Evolutionary conservation across 1,140 invertebrate species (phyloP), one percentile per base, ranked within the genome.

Genomic region (Euglossa dilemma): DNA sequence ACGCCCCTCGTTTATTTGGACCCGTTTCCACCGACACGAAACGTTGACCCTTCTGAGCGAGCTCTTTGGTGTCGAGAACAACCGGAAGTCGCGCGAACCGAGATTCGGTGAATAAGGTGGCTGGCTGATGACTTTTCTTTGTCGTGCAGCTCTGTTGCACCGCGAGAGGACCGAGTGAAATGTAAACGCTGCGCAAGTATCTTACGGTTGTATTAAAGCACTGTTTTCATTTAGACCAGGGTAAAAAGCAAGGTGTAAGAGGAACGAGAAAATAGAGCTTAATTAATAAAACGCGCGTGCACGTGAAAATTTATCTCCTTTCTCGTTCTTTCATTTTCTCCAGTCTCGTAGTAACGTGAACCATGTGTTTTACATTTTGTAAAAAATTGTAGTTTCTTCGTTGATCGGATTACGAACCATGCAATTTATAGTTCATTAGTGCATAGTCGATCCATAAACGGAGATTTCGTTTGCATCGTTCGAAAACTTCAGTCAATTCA

Each of bases 71-170:
- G 78, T 80, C 78, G 23, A n/a, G 63, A 67, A 56, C 80, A 82
- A 76, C 45, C 73, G 80, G 80, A 76, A 76, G 73, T 67, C 25
- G 23, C 52, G 23, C 25, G 52, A 47, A 57, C 36, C 57, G 59
- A 80, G 71, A 80, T 87, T 73, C 59, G 63, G 45, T 72, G 56
- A 84, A 79, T 25, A 64, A 36, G 77, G 54, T 69, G 28, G 85
- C 74, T 25, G 23, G 8, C 12, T 78, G 75, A 61, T 72, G 63
- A 84, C 71, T 84, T 80, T 80, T 63, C 81, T 83, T 69, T 66
- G 74, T 83, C 36, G 63, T 45, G 52, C 59, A 16, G 59, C 28
- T 45, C 50, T 67, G 61, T n/a, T 28, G 47, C 18, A 25, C 52
- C 43, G 16, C 47, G 23, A 45, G 23, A 7, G 71, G 71, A 54